phyloP scores from a whole-genome alignment of 2,113 vertebrate genomes.

The Rhineura floridana region DNA sequence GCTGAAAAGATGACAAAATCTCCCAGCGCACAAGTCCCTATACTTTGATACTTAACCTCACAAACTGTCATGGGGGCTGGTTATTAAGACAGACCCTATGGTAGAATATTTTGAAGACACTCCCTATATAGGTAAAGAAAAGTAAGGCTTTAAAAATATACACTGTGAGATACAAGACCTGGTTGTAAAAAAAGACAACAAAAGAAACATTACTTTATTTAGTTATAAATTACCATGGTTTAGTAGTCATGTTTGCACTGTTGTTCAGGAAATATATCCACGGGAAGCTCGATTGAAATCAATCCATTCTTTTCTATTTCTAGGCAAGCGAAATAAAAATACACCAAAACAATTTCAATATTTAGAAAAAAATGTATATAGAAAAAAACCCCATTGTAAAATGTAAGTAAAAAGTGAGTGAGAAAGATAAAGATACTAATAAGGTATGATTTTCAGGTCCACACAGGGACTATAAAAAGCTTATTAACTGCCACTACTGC shows the following conservation, averaged over 20 bases:
- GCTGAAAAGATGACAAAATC: no score
- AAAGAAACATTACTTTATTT: neutral
- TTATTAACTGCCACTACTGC: slow-evolving; percentile 76
- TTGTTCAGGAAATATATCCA: no score
- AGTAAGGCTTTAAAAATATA: no score
- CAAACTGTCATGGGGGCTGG: no score
- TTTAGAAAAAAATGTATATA: neutral
- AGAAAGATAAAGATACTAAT: slow-evolving; percentile 83
- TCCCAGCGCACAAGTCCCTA: no score
- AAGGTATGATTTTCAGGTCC: slow-evolving; percentile 81
- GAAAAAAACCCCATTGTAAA: slow-evolving; percentile 67
- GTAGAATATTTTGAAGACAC: no score
- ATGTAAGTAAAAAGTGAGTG: slow-evolving; percentile 70
- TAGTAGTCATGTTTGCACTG: no score
- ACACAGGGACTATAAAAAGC: slow-evolving; percentile 79
- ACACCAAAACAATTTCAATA: slow-evolving; percentile 13
- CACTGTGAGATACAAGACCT: no score
- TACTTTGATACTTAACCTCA: no score
- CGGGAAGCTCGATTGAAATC: neutral
- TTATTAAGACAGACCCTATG: no score
- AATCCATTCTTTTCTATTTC: slow-evolving; percentile 32
- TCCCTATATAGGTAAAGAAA: no score
- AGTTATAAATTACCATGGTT: no score
- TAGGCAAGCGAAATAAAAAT: slow-evolving; percentile 56
- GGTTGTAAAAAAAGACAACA: neutral